phyloP scores from a whole-genome alignment of 2,113 vertebrate species.

The Bungarus multicinctus region DNA sequence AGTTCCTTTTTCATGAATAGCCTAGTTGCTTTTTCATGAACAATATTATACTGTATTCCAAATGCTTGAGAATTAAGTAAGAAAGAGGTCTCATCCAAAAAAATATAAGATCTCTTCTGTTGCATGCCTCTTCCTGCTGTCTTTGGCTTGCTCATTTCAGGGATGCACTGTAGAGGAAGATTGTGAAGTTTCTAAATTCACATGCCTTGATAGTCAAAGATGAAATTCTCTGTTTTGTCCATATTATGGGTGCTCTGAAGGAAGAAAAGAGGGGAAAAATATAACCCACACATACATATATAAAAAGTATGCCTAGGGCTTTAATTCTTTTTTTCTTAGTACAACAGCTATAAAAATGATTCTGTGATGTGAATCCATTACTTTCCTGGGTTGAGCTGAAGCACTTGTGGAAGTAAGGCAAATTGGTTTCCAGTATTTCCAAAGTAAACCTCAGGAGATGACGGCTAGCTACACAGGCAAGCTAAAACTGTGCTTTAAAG shows the following conservation, averaged over 20 bases:
- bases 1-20: neutral
- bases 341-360: conserved; percentile 26
- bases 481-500: conserved; percentile 63
- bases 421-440: conserved; percentile 62
- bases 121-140: conserved; percentile 53
- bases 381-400: conserved; percentile 50
- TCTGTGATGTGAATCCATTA: conserved; percentile 56
- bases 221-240: conserved; percentile 56
- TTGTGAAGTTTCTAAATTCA: conserved; percentile 58
- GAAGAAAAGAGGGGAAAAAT: neutral
- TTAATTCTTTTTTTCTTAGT: conserved; percentile 48
- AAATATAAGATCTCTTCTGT: conserved; percentile 48
- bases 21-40: neutral
- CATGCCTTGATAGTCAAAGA: conserved; percentile 53
- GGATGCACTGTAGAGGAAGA: conserved; percentile 31
- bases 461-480: conserved; percentile 50
- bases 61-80: conserved; percentile 1
- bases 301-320: conserved; percentile 47
- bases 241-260: conserved; percentile 37
- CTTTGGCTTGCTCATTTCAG: conserved; percentile 51
- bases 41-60: conserved; percentile 21
- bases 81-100: conserved; percentile 42
- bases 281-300: conserved; percentile 10
- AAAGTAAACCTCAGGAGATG: conserved; percentile 61
- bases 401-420: conserved; percentile 55